These are phyloP conservation scores for Synergus umbraculus DNA, from an alignment of 2,888 invertebrate genomes.

Conservation along the genomic window DNA sequence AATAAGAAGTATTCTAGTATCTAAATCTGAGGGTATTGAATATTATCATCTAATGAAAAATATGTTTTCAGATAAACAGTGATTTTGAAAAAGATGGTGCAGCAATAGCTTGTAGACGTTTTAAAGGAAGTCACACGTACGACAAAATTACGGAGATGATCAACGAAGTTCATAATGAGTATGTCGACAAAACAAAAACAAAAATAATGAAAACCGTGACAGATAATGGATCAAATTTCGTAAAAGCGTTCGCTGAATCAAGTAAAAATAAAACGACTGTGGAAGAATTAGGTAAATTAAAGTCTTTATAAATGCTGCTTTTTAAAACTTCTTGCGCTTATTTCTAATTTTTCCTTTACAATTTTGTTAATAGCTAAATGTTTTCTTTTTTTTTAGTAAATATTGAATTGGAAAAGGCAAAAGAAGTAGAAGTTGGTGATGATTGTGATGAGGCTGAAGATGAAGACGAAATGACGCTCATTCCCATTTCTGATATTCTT, in stretches of 20 bases:
- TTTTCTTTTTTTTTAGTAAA: neutral
- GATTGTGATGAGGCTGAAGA: neutral
- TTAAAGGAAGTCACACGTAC: too few relatives aligned
- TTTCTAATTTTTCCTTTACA: too few relatives aligned
- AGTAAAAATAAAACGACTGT: neutral
- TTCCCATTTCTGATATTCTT: slow-evolving; percentile 7
- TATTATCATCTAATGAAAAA: too few relatives aligned
- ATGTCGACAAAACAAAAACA: slow-evolving; percentile 43
- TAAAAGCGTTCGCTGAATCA: slow-evolving; percentile 44
- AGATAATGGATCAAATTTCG: slow-evolving; percentile 52
- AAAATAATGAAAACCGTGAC: slow-evolving; percentile 52
- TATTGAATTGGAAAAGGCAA: neutral
- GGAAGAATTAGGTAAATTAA: too few relatives aligned
- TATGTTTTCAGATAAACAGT: too few relatives aligned
- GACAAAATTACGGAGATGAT: slow-evolving; percentile 47
- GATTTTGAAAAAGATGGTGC: too few relatives aligned
- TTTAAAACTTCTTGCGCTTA: too few relatives aligned
- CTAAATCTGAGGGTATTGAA: too few relatives aligned
- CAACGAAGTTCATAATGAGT: slow-evolving; percentile 45
- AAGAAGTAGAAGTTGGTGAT: neutral
- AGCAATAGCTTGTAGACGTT: too few relatives aligned
- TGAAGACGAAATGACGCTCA: neutral
- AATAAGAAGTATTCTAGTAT: too few relatives aligned
- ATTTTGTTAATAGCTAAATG: too few relatives aligned
- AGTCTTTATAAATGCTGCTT: too few relatives aligned